Evolutionary conservation across 2,113 vertebrate genomes (phyloP).

Genomic region (Chrysochloris asiatica): DNA sequence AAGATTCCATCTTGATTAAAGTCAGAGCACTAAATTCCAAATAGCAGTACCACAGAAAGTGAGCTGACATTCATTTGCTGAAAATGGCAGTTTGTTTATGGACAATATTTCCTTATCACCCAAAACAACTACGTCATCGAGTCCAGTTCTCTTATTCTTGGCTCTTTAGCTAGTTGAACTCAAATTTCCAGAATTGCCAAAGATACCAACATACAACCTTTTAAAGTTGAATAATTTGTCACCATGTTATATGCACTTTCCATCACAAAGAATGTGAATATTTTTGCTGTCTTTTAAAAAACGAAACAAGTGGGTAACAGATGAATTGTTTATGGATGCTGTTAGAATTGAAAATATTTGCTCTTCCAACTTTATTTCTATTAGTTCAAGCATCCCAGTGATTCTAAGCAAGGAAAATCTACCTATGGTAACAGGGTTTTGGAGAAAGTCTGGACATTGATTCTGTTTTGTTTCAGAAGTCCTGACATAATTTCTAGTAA

Average conservation of each 20-base stretch:
- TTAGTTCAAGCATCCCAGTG: not conserved
- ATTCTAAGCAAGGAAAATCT: not conserved
- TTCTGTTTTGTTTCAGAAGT: not conserved
- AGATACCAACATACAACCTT: not conserved
- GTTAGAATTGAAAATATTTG: not conserved
- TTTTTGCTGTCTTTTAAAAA: not conserved
- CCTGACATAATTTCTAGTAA: not conserved
- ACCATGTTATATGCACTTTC: not conserved
- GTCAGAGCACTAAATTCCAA: not conserved
- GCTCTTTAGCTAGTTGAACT: not conserved
- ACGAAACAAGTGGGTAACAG: not conserved
- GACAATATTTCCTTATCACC: not conserved
- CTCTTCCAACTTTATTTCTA: not conserved
- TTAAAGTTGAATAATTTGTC: not conserved
- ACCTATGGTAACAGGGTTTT: not conserved
- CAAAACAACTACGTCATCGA: not conserved
- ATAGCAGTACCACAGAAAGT: not conserved
- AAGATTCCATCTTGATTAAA: conserved; percentile 8
- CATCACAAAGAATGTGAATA: not conserved
- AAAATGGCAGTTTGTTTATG: not conserved
- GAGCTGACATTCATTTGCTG: not conserved
- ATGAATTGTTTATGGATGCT: not conserved
- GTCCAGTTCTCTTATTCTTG: not conserved
- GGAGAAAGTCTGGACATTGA: not conserved
- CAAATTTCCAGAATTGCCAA: not conserved